These are phyloP conservation scores for Artemia sinica DNA, from an alignment of 2,888 invertebrate genomes.

Conservation along the genomic window DNA sequence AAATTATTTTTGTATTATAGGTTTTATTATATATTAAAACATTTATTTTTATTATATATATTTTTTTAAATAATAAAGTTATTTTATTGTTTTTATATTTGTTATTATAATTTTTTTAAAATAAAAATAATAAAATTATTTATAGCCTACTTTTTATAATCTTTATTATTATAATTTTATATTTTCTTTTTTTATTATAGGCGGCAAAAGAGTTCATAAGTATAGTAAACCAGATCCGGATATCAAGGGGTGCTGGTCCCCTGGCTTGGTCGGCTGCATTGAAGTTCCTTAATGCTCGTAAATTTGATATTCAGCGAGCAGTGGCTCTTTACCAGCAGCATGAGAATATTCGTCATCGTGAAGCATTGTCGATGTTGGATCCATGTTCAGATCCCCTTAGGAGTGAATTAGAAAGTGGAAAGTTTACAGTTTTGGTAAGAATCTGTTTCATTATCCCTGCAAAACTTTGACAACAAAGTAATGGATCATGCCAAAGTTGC, in stretches of 20 bases:
- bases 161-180: not conserved
- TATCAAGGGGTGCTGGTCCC: slow-evolving; percentile 39
- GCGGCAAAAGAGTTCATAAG: slow-evolving; percentile 64
- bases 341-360: slow-evolving; percentile 66
- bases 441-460: not conserved
- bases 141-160: no score
- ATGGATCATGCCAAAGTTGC: no score
- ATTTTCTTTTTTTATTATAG: slow-evolving; percentile 37
- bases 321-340: slow-evolving; percentile 81
- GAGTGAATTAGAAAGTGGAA: slow-evolving; percentile 73
- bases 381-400: slow-evolving; percentile 63
- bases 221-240: slow-evolving; percentile 44
- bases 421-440: slow-evolving; percentile 83
- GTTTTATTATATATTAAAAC: no score
- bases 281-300: slow-evolving; percentile 77
- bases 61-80: no score
- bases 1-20: no score
- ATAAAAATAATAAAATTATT: slow-evolving; percentile 20
- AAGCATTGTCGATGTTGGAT: slow-evolving; percentile 67
- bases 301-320: slow-evolving; percentile 80
- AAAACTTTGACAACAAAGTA: no score
- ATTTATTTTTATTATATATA: no score
- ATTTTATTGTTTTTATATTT: no score
- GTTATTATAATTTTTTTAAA: slow-evolving; percentile 16
- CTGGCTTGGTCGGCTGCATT: slow-evolving; percentile 74